Percentiles rank a stretch among this genome's conserved stretches.
Conservation (phyloP, 1,140 invertebrate genomes). For the Lanistes nyassanus region DNA sequence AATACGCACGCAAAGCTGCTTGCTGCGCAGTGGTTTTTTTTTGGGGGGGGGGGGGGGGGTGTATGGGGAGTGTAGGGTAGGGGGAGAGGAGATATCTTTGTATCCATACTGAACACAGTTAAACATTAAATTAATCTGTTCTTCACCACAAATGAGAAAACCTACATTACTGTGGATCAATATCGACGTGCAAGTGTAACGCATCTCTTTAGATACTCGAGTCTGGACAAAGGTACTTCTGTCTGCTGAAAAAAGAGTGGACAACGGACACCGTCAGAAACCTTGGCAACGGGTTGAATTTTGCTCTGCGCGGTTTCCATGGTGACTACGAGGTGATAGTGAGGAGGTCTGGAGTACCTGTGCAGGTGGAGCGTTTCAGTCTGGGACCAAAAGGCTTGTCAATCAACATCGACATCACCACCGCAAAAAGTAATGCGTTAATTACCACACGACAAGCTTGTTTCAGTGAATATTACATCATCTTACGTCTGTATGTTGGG, state of each 20-base stretch:
- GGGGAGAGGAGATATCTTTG: too few relatives aligned
- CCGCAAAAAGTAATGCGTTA: slow-evolving; percentile 9
- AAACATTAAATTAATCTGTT: too few relatives aligned
- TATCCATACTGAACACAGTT: too few relatives aligned
- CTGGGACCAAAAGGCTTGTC: slow-evolving; percentile 5
- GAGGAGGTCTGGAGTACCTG: slow-evolving; percentile 32
- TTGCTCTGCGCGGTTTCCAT: slow-evolving; percentile 36
- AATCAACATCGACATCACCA: slow-evolving; percentile 17
- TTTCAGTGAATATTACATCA: too few relatives aligned
- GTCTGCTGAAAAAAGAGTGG: slow-evolving; percentile 39
- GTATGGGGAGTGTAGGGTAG: too few relatives aligned
- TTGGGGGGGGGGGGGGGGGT: too few relatives aligned
- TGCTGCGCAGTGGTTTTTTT: too few relatives aligned
- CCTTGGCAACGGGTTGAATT: slow-evolving; percentile 12
- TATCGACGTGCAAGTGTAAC: not conserved
- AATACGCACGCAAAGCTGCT: too few relatives aligned
- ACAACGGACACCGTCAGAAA: slow-evolving; percentile 33
- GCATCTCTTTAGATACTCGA: slow-evolving; percentile 30
- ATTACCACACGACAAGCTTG: too few relatives aligned
- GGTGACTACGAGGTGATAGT: slow-evolving; percentile 46
- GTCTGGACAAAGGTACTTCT: slow-evolving; percentile 34
- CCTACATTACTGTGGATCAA: too few relatives aligned
- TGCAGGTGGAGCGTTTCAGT: slow-evolving; percentile 28
- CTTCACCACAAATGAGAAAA: too few relatives aligned
- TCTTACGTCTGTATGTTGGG: too few relatives aligned